Percentiles rank a stretch among this genome's conserved stretches.
These are phyloP conservation scores for Morone chrysops DNA, from an alignment of 2,113 vertebrate species.

Conservation along the genomic window DNA sequence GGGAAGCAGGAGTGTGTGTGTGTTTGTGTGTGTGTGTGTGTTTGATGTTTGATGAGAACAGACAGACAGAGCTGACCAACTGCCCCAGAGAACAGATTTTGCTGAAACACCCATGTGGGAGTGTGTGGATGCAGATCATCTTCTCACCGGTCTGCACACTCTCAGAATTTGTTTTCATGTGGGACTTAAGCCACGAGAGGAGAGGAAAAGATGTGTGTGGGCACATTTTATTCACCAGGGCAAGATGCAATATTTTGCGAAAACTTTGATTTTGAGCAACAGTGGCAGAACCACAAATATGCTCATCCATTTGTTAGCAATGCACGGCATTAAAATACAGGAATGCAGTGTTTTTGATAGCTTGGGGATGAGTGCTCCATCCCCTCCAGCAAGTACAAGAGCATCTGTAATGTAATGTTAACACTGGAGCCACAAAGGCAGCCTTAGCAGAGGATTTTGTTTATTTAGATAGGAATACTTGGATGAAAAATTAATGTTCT, in stretches of 20 bases:
- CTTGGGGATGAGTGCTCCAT: slow-evolving; percentile 7
- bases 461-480: slow-evolving; percentile 12
- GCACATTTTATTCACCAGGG: slow-evolving; percentile 27
- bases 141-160: slow-evolving; percentile 28
- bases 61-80: slow-evolving; percentile 44
- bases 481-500: slow-evolving; percentile 10
- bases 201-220: slow-evolving; percentile 43
- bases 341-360: slow-evolving; percentile 1
- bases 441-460: background rate
- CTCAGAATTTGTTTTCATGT: slow-evolving; percentile 7
- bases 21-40: slow-evolving; percentile 12
- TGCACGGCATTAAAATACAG: slow-evolving; percentile 22
- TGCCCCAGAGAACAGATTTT: slow-evolving; percentile 47
- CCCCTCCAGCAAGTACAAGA: slow-evolving; percentile 25
- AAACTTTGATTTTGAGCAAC: slow-evolving; percentile 45
- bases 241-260: slow-evolving; percentile 36
- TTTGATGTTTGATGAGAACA: slow-evolving; percentile 25
- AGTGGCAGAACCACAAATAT: slow-evolving; percentile 48
- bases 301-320: slow-evolving; percentile 21
- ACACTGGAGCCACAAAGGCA: background rate
- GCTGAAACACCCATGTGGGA: background rate
- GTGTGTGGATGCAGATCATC: slow-evolving; percentile 35
- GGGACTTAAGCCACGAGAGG: slow-evolving; percentile 23
- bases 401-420: slow-evolving; percentile 17
- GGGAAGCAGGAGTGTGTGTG: background rate